phyloP scores from a whole-genome alignment of 2,113 vertebrate genomes.

The Nicator chloris region DNA sequence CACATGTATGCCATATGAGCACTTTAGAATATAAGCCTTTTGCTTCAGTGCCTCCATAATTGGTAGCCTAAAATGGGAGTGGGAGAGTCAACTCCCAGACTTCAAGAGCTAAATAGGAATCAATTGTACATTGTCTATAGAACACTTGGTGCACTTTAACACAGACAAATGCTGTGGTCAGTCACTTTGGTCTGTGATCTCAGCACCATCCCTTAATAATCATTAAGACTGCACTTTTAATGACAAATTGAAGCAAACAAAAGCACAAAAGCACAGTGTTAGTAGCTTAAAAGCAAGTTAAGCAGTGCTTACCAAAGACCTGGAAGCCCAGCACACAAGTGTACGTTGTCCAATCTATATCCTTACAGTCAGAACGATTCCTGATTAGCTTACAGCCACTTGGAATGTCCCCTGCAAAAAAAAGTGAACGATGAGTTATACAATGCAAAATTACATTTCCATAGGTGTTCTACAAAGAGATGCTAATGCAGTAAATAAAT shows the following conservation, averaged over 20 bases:
- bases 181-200: not conserved
- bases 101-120: not conserved
- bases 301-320: constrained; percentile 86
- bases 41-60: not conserved
- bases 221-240: not conserved
- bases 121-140: not conserved
- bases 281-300: not conserved
- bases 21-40: not conserved
- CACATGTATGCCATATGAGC: not conserved
- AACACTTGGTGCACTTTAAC: not conserved
- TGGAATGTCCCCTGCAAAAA: constrained; percentile 90
- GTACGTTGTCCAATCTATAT: constrained; percentile 94
- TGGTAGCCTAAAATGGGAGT: not conserved
- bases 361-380: constrained; percentile 96
- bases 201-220: not conserved
- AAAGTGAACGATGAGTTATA: not conserved
- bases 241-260: not conserved
- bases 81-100: not conserved
- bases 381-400: constrained; percentile 92
- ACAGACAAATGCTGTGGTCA: not conserved
- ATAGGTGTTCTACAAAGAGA: not conserved
- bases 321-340: constrained; percentile 97
- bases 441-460: not conserved
- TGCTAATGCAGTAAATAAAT: not conserved
- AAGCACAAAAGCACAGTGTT: not conserved